These are phyloP conservation scores for Carposina sasakii DNA, from an alignment of 1,140 invertebrate genomes.

Conservation along the genomic window DNA sequence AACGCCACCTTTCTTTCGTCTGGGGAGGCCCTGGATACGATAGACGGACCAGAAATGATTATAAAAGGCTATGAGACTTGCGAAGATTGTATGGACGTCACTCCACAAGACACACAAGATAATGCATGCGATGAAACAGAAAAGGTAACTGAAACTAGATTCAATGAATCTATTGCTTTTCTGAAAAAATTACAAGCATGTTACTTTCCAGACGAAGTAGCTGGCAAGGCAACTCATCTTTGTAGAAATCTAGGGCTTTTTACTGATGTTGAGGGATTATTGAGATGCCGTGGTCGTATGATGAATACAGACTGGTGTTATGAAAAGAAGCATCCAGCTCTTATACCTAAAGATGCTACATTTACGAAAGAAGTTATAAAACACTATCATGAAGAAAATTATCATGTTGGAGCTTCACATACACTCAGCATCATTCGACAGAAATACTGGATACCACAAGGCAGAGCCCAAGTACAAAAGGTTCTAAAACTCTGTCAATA, in stretches of 20 bases:
- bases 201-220: conserved; percentile 13
- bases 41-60: not conserved
- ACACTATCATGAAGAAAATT: conserved; percentile 11
- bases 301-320: not conserved
- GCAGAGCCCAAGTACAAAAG: conserved; percentile 6
- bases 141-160: too few species aligned
- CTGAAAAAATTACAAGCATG: conserved; percentile 8
- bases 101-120: too few species aligned
- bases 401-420: conserved; percentile 17
- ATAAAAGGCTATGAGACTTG: too few species aligned
- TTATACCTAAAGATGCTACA: conserved; percentile 7
- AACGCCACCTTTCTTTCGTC: not conserved
- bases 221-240: conserved; percentile 3
- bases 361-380: conserved; percentile 7
- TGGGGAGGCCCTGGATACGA: not conserved
- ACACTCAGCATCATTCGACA: conserved; percentile 7
- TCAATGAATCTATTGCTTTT: too few species aligned
- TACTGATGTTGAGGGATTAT: conserved; percentile 7
- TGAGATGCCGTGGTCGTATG: conserved; percentile 8
- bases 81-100: too few species aligned
- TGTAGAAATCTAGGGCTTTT: conserved; percentile 6
- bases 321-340: not conserved
- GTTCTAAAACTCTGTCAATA: conserved; percentile 3
- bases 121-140: too few species aligned
- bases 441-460: conserved; percentile 15